Evolutionary conservation across 1,140 invertebrate genomes (phyloP).

Genomic region (Mycetomoellerius zeteki): DNA sequence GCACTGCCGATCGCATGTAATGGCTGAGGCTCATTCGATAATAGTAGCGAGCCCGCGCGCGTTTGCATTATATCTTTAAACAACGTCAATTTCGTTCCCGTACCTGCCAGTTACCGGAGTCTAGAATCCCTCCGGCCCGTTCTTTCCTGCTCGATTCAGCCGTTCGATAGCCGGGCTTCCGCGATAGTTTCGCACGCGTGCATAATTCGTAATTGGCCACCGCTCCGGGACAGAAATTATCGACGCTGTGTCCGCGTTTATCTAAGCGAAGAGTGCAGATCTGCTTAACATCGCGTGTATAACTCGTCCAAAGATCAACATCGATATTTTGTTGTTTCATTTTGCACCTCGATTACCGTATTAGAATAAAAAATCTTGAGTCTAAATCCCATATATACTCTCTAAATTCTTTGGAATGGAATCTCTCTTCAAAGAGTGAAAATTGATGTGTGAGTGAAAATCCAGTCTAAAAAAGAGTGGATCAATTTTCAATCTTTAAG

Average conservation of each 20-base stretch:
- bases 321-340: conserved; percentile 13
- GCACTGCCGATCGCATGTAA: conserved; percentile 42
- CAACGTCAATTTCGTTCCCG: conserved; percentile 67
- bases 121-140: conserved; percentile 33
- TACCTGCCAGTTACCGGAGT: conserved; percentile 59
- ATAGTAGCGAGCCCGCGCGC: conserved; percentile 43
- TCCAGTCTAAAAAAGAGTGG: no score
- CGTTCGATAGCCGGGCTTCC: conserved; percentile 59
- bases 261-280: neutral
- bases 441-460: no score
- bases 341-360: neutral
- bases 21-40: conserved; percentile 50
- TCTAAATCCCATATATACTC: neutral
- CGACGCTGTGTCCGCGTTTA: conserved; percentile 26
- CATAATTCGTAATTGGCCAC: conserved; percentile 71
- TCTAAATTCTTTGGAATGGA: neutral
- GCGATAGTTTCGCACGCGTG: conserved; percentile 68
- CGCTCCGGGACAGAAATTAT: conserved; percentile 63
- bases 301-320: neutral
- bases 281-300: neutral
- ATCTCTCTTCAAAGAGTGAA: no score
- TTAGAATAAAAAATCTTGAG: neutral
- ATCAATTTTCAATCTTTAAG: no score
- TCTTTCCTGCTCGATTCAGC: conserved; percentile 55
- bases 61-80: conserved; percentile 71